Base-by-base conservation (phyloP, 2,888 invertebrate genomes). In the Chrysolina oricalcia region DNA sequence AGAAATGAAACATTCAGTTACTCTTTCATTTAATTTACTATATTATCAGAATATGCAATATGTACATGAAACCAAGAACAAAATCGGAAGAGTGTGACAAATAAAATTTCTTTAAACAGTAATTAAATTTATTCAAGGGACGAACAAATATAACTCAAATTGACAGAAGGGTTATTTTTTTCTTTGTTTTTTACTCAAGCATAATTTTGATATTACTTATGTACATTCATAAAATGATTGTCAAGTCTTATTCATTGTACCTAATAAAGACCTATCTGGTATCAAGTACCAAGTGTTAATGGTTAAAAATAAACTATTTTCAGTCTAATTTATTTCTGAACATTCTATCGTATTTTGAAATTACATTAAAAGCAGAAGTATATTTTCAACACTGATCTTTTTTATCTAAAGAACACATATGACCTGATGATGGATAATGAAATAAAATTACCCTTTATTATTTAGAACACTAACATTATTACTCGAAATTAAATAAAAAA, bases 211-310 rank as follows among this genome's bases (percentile, higher is more conserved):
- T 65, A n/a, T n/a, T n/a, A n/a, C 75, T 74, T 79, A 79, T 79
- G 73, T 76, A 79, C 75, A 77, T 76, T 78, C 76, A 79, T 76
- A 77, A 75, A 78, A 76, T 78, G 78, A 77, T 74, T 72, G 68
- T 73, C 67, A 75, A 76, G 75, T 76, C 78, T 77, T 75, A 76
- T 72, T 76, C 70, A 65, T 72, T 73, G 73, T 70, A 70, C 73
- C 75, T 75, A 73, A 73, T 75, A 72, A 77, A 79, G 75, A 78
- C 70, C n/a, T n/a, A 78, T 63, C 53, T 67, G 70, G 65, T 46
- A 74, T 67, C 70, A 43, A 43, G 19, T 43, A 56, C 71, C 67
- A 68, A 41, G 59, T 74, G 66, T 68, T 73, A 71, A 73, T 76
- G 75, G 74, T 74, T 77, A 73, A 75, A 74, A 76, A 79, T 77